Conservation (phyloP, 2,888 invertebrate genomes). For the Anaspis maculata region DNA sequence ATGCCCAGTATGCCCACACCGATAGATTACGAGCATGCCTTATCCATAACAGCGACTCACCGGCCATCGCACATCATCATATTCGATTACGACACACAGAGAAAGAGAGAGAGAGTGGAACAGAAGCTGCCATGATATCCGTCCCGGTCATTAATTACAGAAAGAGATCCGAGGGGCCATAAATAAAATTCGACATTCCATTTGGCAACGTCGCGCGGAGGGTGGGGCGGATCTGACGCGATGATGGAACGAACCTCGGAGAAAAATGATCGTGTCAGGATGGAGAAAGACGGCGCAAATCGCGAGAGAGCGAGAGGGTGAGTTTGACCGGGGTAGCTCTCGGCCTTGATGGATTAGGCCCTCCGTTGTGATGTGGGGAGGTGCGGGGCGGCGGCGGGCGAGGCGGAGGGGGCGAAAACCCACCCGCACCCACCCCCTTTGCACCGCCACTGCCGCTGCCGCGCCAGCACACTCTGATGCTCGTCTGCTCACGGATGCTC, state of each 20-base stretch:
- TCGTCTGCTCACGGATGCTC: no score
- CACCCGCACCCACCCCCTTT: no score
- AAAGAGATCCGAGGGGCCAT: slow-evolving; percentile 43
- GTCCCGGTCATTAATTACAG: slow-evolving; percentile 44
- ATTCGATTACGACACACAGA: no score
- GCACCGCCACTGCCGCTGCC: no score
- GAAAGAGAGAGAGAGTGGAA: no score
- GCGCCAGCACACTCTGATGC: no score
- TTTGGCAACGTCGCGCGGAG: slow-evolving; percentile 47
- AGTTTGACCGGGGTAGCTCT: slow-evolving; percentile 49
- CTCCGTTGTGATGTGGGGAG: slow-evolving; percentile 48
- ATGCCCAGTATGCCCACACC: no score
- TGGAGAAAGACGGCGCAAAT: slow-evolving; percentile 29
- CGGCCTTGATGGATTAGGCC: slow-evolving; percentile 47
- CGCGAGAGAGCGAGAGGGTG: slow-evolving; percentile 35
- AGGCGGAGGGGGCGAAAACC: no score
- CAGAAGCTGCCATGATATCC: slow-evolving; percentile 39
- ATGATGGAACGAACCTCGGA: slow-evolving; percentile 65
- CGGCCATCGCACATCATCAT: no score
- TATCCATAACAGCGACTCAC: no score
- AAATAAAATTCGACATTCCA: slow-evolving; percentile 46
- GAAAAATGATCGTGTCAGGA: slow-evolving; percentile 62
- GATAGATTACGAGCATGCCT: no score
- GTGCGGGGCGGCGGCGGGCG: no score
- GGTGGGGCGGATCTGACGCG: slow-evolving; percentile 60